Percentiles rank a stretch among this genome's conserved stretches.
Conservation (phyloP, 1,140 invertebrate species). For the Calliopsis andreniformis region DNA sequence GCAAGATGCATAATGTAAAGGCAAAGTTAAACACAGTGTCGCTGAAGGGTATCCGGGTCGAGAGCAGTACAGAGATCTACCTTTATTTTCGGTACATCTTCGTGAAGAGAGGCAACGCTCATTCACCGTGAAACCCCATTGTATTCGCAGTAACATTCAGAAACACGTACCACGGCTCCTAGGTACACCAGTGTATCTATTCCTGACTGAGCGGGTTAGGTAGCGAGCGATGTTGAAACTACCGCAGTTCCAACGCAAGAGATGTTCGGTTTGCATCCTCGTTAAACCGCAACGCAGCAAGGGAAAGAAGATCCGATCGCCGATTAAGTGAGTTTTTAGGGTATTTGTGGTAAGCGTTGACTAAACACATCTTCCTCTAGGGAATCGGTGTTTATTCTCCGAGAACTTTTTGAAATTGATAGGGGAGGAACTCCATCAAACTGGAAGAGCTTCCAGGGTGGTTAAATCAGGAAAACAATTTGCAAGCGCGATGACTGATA, state of each 20-base stretch:
- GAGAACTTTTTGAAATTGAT: neutral
- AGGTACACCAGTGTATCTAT: conserved; percentile 29
- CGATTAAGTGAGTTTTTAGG: conserved; percentile 27
- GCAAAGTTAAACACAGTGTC: neutral
- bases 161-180: conserved; percentile 44
- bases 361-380: conserved; percentile 8
- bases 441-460: neutral
- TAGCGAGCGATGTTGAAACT: conserved; percentile 53
- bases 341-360: conserved; percentile 47
- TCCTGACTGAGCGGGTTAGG: conserved; percentile 32
- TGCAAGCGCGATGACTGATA: conserved; percentile 34
- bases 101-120: conserved; percentile 12
- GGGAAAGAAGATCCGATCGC: conserved; percentile 45
- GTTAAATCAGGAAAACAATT: conserved; percentile 54
- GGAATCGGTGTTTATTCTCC: neutral
- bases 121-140: conserved; percentile 37
- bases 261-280: conserved; percentile 17
- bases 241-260: conserved; percentile 35
- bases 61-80: conserved; percentile 3
- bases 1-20: neutral
- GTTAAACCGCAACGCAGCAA: neutral
- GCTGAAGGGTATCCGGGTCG: neutral
- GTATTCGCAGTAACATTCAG: conserved; percentile 40
- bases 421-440: no score
- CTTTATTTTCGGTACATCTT: conserved; percentile 45